Base-by-base conservation (phyloP, 1,140 invertebrate genomes). In the Cyphomyrmex costatus region DNA sequence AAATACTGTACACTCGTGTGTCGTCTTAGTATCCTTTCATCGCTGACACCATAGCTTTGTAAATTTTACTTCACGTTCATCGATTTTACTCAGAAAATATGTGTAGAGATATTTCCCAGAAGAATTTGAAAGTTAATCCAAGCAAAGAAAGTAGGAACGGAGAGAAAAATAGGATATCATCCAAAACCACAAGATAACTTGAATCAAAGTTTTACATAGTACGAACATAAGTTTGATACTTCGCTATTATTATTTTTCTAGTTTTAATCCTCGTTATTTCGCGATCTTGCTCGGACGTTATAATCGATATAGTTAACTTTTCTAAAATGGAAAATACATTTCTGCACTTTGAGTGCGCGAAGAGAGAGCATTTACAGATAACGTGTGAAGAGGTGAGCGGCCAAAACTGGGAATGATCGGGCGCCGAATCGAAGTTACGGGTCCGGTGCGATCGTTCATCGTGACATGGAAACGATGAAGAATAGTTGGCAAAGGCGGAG, bases 391-490 rank as follows among this genome's bases (percentile, higher is more conserved):
- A 78, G 30, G 33, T 27, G 27, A 79, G 14, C 27, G 27, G 19
- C 16, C 19, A 56, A 65, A 77, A 66, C 56, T 68, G 61, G 51
- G 21, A 51, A 77, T 85, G 82, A 85, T 85, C 82, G 73, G 82
- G n/a, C 53, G 80, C 77, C 53, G 58, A 70, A 88, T 88, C 68
- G 86, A 70, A 74, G 82, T 60, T 83, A 53, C 27, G 68, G 73
- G 60, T 88, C 82, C 60, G 16, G 58, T 36, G 51, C 73, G 80
- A 80, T 89, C 87, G 88, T 89, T 86, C 87, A 86, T 89, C 70
- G 76, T 76, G 70, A 58, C 84, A 60, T 78, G 78, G 73, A 87
- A 86, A 87, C 85, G 77, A 90, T 90, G 88, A 89, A 89, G 88
- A 89, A 89, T 90, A 90, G 88, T 86, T 42, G 51, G 85, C 73